phyloP scores from a whole-genome alignment of 2,113 vertebrate genomes.

The Muntiacus reevesi region DNA sequence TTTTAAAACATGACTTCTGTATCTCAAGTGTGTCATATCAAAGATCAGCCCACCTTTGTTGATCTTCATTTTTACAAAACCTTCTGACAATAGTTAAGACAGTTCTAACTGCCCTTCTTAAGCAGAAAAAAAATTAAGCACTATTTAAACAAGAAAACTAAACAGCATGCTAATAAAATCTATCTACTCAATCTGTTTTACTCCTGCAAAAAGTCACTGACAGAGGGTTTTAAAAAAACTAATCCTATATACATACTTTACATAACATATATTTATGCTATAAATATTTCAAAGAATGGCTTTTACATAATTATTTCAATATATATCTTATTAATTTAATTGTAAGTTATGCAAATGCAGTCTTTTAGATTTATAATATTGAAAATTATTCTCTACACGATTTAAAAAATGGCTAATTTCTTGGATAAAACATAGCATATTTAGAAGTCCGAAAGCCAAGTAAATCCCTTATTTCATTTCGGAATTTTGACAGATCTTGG shows the following conservation, averaged over 20 bases:
- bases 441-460: slow-evolving; percentile 98
- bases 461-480: slow-evolving; percentile 98
- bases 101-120: not conserved
- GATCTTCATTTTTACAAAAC: slow-evolving; percentile 14
- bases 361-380: slow-evolving; percentile 49
- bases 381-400: slow-evolving; percentile 64
- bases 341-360: slow-evolving; percentile 52
- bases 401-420: slow-evolving; percentile 85
- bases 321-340: slow-evolving; percentile 26
- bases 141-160: slow-evolving; percentile 62
- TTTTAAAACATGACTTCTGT: not conserved
- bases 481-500: slow-evolving; percentile 98
- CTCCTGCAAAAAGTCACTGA: slow-evolving; percentile 50
- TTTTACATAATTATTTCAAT: slow-evolving; percentile 66
- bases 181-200: slow-evolving; percentile 43
- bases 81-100: not conserved
- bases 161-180: slow-evolving; percentile 63
- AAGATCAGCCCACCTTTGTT: slow-evolving; percentile 3
- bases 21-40: slow-evolving; percentile 36
- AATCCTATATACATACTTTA: slow-evolving; percentile 76
- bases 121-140: slow-evolving; percentile 35
- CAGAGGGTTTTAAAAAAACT: slow-evolving; percentile 60
- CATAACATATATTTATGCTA: slow-evolving; percentile 55
- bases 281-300: slow-evolving; percentile 72
- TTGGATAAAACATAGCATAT: slow-evolving; percentile 98